phyloP scores from a whole-genome alignment of 30 jellyfish, hydroid and myxozoan species.

The Nemopilema nomurai region DNA sequence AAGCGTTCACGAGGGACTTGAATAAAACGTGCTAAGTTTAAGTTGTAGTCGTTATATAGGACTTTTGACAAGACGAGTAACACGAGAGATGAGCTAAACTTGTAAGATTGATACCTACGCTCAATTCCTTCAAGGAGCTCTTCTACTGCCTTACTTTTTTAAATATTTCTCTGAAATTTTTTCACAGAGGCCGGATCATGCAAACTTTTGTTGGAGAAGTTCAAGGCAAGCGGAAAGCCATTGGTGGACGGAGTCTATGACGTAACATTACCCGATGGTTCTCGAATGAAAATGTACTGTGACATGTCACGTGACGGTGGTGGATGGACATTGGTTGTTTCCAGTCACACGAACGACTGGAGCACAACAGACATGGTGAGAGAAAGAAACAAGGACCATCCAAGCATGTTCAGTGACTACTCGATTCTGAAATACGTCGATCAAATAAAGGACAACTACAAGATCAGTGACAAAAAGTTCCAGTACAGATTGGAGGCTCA shows the following conservation, averaged over 20 bases:
- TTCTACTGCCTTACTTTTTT: not conserved
- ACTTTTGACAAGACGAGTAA: too few species aligned
- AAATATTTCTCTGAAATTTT: not conserved
- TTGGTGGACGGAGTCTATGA: slow-evolving; percentile 72
- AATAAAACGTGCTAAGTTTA: too few species aligned
- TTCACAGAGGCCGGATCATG: slow-evolving; percentile 78
- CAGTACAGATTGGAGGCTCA: slow-evolving; percentile 90
- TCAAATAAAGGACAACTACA: slow-evolving; percentile 64
- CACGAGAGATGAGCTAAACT: too few species aligned
- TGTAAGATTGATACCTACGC: too few species aligned
- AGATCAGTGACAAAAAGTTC: slow-evolving; percentile 40
- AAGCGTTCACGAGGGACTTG: too few species aligned
- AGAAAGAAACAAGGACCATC: slow-evolving; percentile 67
- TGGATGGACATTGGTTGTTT: slow-evolving; percentile 96
- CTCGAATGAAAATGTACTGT: slow-evolving; percentile 70
- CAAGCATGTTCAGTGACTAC: slow-evolving; percentile 62
- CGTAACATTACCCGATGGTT: slow-evolving; percentile 46
- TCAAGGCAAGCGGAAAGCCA: slow-evolving; percentile 25
- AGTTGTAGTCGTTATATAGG: too few species aligned
- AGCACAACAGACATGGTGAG: slow-evolving; percentile 61
- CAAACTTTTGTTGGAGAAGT: slow-evolving; percentile 48
- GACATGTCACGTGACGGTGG: slow-evolving; percentile 97
- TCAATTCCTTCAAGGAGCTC: too few species aligned
- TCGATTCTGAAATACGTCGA: slow-evolving; percentile 82
- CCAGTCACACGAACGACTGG: slow-evolving; percentile 84